phyloP scores from a whole-genome alignment of 2,797 vertebrate genomes.

The Mormyrops attenuatus region DNA sequence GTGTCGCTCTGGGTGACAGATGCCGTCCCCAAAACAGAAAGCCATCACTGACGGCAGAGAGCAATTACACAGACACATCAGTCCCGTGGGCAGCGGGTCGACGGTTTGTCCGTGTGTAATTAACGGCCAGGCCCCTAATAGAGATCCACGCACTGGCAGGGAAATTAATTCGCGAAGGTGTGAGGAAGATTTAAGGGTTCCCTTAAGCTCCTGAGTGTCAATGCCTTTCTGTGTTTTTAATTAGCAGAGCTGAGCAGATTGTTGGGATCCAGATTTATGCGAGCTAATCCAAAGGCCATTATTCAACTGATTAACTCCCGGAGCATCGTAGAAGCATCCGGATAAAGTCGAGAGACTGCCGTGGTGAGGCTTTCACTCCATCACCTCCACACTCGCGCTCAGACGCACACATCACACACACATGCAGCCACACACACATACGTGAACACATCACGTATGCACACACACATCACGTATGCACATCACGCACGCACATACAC shows the following conservation, averaged over 20 bases:
- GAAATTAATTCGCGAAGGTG: constrained; percentile 53
- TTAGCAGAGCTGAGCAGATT: constrained; percentile 36
- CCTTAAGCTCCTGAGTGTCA: constrained; percentile 38
- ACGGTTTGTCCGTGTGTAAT: constrained; percentile 50
- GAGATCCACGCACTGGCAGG: constrained; percentile 38
- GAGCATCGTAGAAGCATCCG: not conserved
- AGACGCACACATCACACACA: not conserved
- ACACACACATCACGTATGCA: not conserved
- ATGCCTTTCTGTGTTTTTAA: constrained; percentile 34
- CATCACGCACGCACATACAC: not conserved
- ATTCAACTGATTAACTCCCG: constrained; percentile 27
- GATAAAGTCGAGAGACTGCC: constrained; percentile 17
- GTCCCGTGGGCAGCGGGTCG: constrained; percentile 46
- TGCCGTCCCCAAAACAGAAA: constrained; percentile 8
- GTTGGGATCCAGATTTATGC: constrained; percentile 24
- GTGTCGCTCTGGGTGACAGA: constrained; percentile 18
- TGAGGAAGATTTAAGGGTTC: constrained; percentile 29
- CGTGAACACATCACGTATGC: too few species aligned
- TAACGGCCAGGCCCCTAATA: constrained; percentile 47
- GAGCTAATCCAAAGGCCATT: constrained; percentile 32
- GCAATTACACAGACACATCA: constrained; percentile 46
- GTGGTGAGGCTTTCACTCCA: not conserved
- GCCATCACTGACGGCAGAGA: constrained; percentile 17
- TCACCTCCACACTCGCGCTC: not conserved
- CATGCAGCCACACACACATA: not conserved